phyloP scores from a whole-genome alignment of 2,888 invertebrate genomes.

The Perizoma flavofasciatum region DNA sequence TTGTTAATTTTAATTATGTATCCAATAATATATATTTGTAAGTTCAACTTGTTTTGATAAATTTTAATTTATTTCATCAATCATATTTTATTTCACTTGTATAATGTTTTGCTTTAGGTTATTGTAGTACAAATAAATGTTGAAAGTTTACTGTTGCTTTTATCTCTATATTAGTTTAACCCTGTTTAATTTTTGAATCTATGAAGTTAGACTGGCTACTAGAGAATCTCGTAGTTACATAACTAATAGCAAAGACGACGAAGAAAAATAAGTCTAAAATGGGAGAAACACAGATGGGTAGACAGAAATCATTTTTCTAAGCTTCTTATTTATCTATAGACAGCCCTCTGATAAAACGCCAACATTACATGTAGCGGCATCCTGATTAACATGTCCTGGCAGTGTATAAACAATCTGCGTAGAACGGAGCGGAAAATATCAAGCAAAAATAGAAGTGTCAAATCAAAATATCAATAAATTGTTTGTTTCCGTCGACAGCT shows the following conservation, averaged over 20 bases:
- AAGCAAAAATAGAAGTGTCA: not conserved
- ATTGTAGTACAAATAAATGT: slow-evolving; percentile 64
- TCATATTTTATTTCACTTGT: slow-evolving; percentile 44
- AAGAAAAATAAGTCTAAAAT: too few relatives aligned
- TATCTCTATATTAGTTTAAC: slow-evolving; percentile 11
- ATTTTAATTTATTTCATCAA: slow-evolving; percentile 38
- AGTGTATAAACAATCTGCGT: slow-evolving; percentile 9
- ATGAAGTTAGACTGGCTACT: too few relatives aligned
- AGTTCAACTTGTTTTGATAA: slow-evolving; percentile 17
- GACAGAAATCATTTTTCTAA: too few relatives aligned
- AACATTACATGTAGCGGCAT: too few relatives aligned
- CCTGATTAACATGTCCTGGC: not conserved
- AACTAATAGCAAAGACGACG: too few relatives aligned
- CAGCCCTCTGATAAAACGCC: too few relatives aligned
- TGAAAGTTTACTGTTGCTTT: slow-evolving; percentile 40
- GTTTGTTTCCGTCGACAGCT: slow-evolving; percentile 4
- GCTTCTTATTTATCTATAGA: too few relatives aligned
- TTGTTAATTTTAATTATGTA: slow-evolving; percentile 24
- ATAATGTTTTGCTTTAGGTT: slow-evolving; percentile 63
- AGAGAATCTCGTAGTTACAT: too few relatives aligned
- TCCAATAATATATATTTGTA: slow-evolving; percentile 20
- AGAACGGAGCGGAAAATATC: slow-evolving; percentile 14
- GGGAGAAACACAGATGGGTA: too few relatives aligned
- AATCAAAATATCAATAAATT: slow-evolving; percentile 15
- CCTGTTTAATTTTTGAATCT: too few relatives aligned